These are phyloP conservation scores for Amblyraja radiata DNA, from an alignment of 2,797 vertebrate genomes.

Conservation along the genomic window DNA sequence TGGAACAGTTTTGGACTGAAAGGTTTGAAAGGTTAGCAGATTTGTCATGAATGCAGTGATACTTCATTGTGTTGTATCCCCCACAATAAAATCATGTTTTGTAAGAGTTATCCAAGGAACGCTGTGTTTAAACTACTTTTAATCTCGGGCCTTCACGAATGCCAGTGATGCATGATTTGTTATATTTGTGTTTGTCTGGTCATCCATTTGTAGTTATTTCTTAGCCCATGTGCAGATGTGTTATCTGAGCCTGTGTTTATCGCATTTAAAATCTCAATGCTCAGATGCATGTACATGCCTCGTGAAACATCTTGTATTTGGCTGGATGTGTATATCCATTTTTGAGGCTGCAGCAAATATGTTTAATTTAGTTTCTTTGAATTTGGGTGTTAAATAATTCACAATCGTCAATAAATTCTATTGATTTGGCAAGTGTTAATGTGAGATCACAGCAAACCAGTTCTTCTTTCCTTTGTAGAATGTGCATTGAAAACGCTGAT, in stretches of 20 bases:
- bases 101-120: neutral
- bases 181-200: neutral
- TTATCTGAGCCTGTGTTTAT: neutral
- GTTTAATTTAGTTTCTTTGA: neutral
- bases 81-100: neutral
- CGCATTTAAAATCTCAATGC: neutral
- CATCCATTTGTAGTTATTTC: neutral
- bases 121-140: neutral
- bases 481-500: constrained; percentile 69
- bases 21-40: constrained; percentile 70
- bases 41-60: neutral
- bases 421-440: neutral
- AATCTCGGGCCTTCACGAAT: neutral
- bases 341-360: neutral
- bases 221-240: neutral
- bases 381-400: neutral
- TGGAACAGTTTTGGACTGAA: constrained; percentile 70
- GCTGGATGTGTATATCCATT: no score
- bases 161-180: neutral
- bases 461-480: constrained; percentile 52
- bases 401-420: neutral
- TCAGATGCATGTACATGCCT: neutral
- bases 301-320: neutral
- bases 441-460: neutral
- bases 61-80: neutral